Evolutionary conservation across 2,113 vertebrate species (phyloP), one percentile per base, ranked within the genome.

Genomic region (Corythornis vintsioides): DNA sequence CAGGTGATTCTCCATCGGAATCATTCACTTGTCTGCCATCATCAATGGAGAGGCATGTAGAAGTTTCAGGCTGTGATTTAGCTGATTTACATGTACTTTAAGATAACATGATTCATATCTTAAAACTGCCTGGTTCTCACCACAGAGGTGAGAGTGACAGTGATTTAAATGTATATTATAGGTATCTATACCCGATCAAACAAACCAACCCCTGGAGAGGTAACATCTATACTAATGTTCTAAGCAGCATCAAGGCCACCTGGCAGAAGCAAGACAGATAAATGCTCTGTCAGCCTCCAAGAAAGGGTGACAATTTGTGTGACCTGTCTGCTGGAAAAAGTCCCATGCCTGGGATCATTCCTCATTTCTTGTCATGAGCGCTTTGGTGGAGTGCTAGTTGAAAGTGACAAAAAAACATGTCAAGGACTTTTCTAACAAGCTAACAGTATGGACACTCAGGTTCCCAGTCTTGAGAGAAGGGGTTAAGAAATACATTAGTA

Each of bases 121-220:
- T 74, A 78, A 87, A 92, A 78, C 43, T 63, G 16, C 17, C 29
- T 80, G n/a, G 88, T 77, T 89, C 47, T 82, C 61, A 94, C 57
- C 28, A 92, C 33, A 71, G 28, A 86, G 47, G 20, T 71, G 33
- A 86, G 59, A 59, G 70, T 67, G 57, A 83, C 73, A 56, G 28
- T 60, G 78, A 82, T 64, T 78, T 82, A 78, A 84, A 64, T 47
- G 57, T 24, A 20, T 69, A 31, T 18, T 69, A 50, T 48, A 43
- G 24, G 35, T 12, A 69, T 78, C 48, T 57, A 53, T 20, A n/a
- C 11, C 56, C 1, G 1, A 61, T 47, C 89, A 59, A 83, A 63
- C 43, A 59, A 83, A 63, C 43, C 43, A 52, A 59, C 28, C 53
- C 21, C 45, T 31, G 38, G 12, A 59, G 42, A 74, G 45, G 42